A percentile compares a stretch with the other conserved stretches of the same genome.
These are phyloP conservation scores for Drosophila emarginata DNA, from an alignment of 2,888 invertebrate species.

Conservation along the genomic window DNA sequence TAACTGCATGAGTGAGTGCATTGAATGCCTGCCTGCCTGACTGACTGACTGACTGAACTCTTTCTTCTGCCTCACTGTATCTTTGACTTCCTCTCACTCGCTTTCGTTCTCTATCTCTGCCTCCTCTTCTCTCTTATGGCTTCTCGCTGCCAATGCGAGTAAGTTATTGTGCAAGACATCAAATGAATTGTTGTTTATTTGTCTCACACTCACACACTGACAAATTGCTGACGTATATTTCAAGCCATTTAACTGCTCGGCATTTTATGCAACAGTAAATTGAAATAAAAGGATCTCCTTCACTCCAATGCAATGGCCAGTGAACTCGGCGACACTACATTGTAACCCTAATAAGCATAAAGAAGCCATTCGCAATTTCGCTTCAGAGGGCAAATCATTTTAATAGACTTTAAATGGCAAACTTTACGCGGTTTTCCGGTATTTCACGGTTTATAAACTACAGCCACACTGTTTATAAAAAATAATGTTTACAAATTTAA, in stretches of 20 bases:
- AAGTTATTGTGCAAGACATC: slow-evolving; percentile 57
- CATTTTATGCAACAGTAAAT: slow-evolving; percentile 61
- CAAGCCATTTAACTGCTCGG: slow-evolving; percentile 58
- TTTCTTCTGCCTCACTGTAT: neutral
- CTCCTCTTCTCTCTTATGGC: neutral
- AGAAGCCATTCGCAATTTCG: neutral
- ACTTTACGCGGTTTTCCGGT: neutral
- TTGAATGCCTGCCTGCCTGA: slow-evolving; percentile 36
- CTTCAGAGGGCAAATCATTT: neutral
- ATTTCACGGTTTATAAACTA: neutral
- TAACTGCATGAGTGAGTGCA: slow-evolving; percentile 71
- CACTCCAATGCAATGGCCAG: neutral
- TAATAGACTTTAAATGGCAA: neutral
- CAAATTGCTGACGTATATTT: slow-evolving; percentile 55
- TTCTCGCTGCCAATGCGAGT: slow-evolving; percentile 19
- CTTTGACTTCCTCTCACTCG: neutral
- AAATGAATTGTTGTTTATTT: slow-evolving; percentile 73
- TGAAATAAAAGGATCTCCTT: slow-evolving; percentile 58
- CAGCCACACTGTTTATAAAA: neutral
- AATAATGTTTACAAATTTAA: neutral
- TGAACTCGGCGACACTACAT: neutral
- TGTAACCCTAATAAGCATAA: neutral
- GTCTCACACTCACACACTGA: slow-evolving; percentile 49
- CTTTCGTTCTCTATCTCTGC: neutral
- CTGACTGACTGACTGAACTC: slow-evolving; percentile 7